Evolutionary conservation across 2,888 invertebrate genomes (phyloP).

Genomic region (Lithophane ornitopus): DNA sequence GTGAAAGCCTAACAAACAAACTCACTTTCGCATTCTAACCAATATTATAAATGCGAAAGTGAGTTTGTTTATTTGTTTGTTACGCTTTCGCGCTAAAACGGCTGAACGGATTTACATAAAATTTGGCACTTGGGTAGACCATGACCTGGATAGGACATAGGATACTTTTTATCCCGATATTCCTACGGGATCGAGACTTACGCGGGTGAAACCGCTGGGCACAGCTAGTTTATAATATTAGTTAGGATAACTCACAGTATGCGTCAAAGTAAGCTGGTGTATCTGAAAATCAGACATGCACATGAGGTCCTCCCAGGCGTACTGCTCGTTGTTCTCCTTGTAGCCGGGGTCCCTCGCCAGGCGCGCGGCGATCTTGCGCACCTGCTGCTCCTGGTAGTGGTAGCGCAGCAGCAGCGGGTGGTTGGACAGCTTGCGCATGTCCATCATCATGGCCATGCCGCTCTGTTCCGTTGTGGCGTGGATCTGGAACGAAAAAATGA

Average conservation of each 20-base stretch:
- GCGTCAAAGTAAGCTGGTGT: slow-evolving; percentile 93
- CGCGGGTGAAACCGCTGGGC: too few species aligned
- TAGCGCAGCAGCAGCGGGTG: slow-evolving; percentile 96
- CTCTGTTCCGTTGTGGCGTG: slow-evolving; percentile 90
- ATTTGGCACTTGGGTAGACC: too few species aligned
- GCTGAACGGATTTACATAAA: too few species aligned
- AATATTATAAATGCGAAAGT: too few species aligned
- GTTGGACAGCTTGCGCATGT: slow-evolving; percentile 97
- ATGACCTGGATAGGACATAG: too few species aligned
- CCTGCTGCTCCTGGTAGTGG: slow-evolving; percentile 92
- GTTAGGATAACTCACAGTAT: slow-evolving; percentile 86
- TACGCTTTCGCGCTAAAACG: too few species aligned
- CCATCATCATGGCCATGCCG: slow-evolving; percentile 96
- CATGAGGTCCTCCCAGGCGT: slow-evolving; percentile 96
- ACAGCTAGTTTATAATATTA: too few species aligned
- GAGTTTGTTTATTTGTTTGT: too few species aligned
- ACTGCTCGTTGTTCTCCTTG: slow-evolving; percentile 94
- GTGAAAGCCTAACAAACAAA: too few species aligned
- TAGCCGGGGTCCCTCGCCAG: slow-evolving; percentile 92
- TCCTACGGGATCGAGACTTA: too few species aligned
- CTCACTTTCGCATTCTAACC: too few species aligned
- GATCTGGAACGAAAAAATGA: slow-evolving; percentile 74
- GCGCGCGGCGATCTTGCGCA: slow-evolving; percentile 92
- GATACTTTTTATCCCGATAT: too few species aligned
- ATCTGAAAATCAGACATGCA: slow-evolving; percentile 98